Conservation (phyloP, 2,113 vertebrate genomes). For the Oryzias javanicus region DNA sequence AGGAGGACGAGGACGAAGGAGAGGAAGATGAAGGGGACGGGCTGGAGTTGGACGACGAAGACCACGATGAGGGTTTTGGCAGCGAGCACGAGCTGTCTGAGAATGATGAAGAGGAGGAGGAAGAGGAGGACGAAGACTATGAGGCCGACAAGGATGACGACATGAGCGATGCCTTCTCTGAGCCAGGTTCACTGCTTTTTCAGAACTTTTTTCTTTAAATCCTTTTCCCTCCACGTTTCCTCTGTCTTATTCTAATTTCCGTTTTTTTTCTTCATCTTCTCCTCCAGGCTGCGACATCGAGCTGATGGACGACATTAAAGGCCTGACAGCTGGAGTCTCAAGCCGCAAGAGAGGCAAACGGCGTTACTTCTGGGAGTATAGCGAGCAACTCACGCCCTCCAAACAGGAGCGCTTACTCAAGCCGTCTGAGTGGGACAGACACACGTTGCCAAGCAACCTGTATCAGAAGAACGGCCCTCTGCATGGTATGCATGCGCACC, state of each 20-base stretch:
- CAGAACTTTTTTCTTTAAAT: neutral
- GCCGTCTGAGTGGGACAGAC: constrained; percentile 93
- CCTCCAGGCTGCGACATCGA: constrained; percentile 91
- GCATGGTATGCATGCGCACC: constrained; percentile 49
- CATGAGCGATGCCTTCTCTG: constrained; percentile 97
- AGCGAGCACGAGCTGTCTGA: constrained; percentile 96
- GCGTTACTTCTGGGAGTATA: constrained; percentile 99
- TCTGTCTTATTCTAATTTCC: neutral
- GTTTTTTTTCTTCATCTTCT: neutral
- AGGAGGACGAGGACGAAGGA: constrained; percentile 81
- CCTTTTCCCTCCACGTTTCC: neutral
- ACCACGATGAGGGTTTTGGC: constrained; percentile 96
- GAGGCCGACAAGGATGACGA: constrained; percentile 95
- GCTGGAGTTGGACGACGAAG: constrained; percentile 90
- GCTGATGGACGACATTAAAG: constrained; percentile 90
- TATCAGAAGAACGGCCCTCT: constrained; percentile 96
- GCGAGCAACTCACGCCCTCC: constrained; percentile 89
- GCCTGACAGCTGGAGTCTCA: constrained; percentile 88
- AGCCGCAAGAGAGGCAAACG: constrained; percentile 91
- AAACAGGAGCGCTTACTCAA: constrained; percentile 95
- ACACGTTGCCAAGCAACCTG: constrained; percentile 96
- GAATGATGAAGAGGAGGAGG: constrained; percentile 83
- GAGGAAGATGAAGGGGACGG: constrained; percentile 86
- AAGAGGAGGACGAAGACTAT: constrained; percentile 85
- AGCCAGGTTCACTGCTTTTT: constrained; percentile 83